Base-by-base conservation (phyloP, 2,113 vertebrate genomes). In the Oreotrochilus melanogaster region DNA sequence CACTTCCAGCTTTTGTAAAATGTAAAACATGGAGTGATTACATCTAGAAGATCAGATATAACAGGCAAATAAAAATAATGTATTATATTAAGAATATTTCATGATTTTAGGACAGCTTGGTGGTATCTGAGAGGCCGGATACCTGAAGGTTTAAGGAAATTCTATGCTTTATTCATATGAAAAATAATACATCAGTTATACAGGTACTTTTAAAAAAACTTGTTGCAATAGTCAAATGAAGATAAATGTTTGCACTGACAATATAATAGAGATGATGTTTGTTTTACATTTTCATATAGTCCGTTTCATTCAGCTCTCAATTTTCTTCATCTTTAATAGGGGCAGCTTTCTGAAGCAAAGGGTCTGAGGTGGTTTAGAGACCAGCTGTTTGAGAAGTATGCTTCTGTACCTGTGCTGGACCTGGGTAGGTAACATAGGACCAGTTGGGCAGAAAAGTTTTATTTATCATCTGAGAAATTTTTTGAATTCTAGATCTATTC, bases 1-100 rank as follows among this genome's bases (percentile, higher is more conserved):
- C 79, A 92, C 94, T 88, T 95, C 75, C 96, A 97, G 75, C 47
- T 93, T 90, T 90, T 92, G 33, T 6, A 47, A 93, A 93, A 93
- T 90, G 88, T 73, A 94, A 92, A 94, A 70, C 51, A 70, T 43
- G 71, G 73, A 83, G 37, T 1, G 5, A 70, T 88, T 88, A 90
- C 85, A 94, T 72, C 88, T 88, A 95, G 64, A 86, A 89, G 62
- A 92, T 73, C 58, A 53, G 14, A 90, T 88, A 33, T 93, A 74
- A 90, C 94, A 94, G 74, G 60, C 78, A 96, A 93, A 92, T 88
- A 90, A 51, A 94, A 93, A 83, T 24, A 88, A 88, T 51, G 33
- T 76, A 31, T 86, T 92, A 70, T 83, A 90, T 95, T 65, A 88
- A 88, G 37, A 37, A 37, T 17, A 15, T 22, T 50, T 90, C 37